A percentile compares a stretch with the other conserved stretches of the same genome.
These are phyloP conservation scores for Lottia gigantea DNA, from an alignment of 2,888 invertebrate genomes.

Conservation along the genomic window DNA sequence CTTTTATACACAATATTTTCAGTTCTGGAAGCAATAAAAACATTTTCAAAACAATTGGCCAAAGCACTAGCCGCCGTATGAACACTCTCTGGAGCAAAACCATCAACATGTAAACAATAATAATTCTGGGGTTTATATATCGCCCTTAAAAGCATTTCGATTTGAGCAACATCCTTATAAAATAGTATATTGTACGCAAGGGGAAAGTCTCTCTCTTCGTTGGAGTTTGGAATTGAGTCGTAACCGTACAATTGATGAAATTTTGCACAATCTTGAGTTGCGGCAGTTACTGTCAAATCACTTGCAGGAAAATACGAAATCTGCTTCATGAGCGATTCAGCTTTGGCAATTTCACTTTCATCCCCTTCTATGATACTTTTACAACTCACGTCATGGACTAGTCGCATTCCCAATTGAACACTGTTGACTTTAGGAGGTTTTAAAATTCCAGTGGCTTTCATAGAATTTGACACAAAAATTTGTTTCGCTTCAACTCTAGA, in stretches of 20 bases:
- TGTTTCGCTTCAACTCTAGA: background rate
- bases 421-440: background rate
- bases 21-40: conserved; percentile 58
- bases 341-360: background rate
- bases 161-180: conserved; percentile 56
- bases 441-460: too few species aligned
- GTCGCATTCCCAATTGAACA: background rate
- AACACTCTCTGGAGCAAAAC: conserved; percentile 38
- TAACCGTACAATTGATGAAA: conserved; percentile 43
- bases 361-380: background rate
- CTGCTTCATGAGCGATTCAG: background rate
- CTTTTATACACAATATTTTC: conserved; percentile 64
- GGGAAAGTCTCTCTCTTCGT: conserved; percentile 52
- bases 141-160: conserved; percentile 53
- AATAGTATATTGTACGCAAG: conserved; percentile 61
- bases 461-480: background rate
- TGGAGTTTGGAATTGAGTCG: conserved; percentile 14
- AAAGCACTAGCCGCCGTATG: conserved; percentile 44
- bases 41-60: conserved; percentile 61
- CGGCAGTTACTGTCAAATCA: background rate
- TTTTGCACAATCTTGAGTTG: conserved; percentile 40
- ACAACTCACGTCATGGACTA: background rate
- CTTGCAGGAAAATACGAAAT: background rate
- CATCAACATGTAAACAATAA: conserved; percentile 66
- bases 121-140: conserved; percentile 63